These are phyloP conservation scores for Araneus ventricosus DNA, from an alignment of 1,140 invertebrate genomes.

Conservation along the genomic window DNA sequence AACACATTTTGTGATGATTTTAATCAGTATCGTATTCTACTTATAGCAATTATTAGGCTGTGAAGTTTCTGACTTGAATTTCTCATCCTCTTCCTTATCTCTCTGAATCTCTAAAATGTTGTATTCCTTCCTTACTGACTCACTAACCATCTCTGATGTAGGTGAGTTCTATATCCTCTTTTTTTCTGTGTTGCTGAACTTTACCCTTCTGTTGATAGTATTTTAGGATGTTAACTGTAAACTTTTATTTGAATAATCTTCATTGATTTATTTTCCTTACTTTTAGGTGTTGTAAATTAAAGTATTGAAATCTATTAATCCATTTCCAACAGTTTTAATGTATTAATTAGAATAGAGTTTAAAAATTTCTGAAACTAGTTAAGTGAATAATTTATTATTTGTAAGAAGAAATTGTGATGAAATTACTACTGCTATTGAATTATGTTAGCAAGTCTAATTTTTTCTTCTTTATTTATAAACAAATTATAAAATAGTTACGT, in stretches of 20 bases:
- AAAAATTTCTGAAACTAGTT: too few species aligned
- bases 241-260: not conserved
- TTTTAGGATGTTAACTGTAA: not conserved
- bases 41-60: constrained; percentile 23
- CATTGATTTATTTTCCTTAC: not conserved
- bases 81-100: not conserved
- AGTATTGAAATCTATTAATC: not conserved
- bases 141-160: constrained; percentile 71
- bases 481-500: too few species aligned
- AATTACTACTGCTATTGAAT: too few species aligned
- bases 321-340: not conserved
- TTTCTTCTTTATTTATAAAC: too few species aligned
- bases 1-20: too few species aligned
- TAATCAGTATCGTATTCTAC: not conserved
- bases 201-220: not conserved
- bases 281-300: not conserved
- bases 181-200: not conserved
- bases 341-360: too few species aligned
- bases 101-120: constrained; percentile 54
- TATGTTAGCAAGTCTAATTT: too few species aligned
- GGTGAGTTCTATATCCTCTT: constrained; percentile 56
- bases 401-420: too few species aligned
- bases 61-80: constrained; percentile 47
- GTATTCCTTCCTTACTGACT: constrained; percentile 66
- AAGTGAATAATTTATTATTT: too few species aligned